Conservation (phyloP, 2,888 invertebrate species). For the Drosophila robusta region DNA sequence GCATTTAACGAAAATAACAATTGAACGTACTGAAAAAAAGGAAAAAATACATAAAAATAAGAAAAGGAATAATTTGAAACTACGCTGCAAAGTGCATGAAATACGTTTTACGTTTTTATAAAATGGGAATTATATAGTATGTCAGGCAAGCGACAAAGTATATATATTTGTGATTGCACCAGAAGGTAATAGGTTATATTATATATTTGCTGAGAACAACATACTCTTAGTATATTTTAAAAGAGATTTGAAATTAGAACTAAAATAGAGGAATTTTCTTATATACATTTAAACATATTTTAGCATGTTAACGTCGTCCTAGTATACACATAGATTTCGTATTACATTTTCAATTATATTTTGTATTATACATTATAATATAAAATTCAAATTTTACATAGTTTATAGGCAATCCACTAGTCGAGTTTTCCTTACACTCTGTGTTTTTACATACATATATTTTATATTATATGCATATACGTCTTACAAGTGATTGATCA, state of each 20-base stretch:
- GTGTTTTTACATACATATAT: neutral
- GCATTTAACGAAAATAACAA: constrained; percentile 32
- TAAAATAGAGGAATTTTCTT: no score
- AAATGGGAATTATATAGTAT: neutral
- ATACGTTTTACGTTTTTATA: neutral
- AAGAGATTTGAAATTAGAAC: no score
- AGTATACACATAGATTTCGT: no score
- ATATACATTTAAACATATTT: no score
- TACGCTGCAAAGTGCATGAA: neutral
- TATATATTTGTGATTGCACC: no score
- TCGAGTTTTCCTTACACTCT: neutral
- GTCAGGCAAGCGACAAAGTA: neutral
- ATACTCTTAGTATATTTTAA: no score
- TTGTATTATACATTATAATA: no score
- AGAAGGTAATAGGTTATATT: no score
- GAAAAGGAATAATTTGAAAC: constrained; percentile 1
- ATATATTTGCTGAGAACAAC: no score
- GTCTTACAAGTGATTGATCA: neutral
- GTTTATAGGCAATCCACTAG: neutral
- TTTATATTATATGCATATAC: neutral
- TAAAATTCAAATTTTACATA: no score
- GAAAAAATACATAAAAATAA: neutral
- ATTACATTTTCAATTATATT: no score
- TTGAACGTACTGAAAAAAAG: neutral
- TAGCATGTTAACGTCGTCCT: no score